phyloP scores from a whole-genome alignment of 2,113 vertebrate species.

The Entomyzon cyanotis region DNA sequence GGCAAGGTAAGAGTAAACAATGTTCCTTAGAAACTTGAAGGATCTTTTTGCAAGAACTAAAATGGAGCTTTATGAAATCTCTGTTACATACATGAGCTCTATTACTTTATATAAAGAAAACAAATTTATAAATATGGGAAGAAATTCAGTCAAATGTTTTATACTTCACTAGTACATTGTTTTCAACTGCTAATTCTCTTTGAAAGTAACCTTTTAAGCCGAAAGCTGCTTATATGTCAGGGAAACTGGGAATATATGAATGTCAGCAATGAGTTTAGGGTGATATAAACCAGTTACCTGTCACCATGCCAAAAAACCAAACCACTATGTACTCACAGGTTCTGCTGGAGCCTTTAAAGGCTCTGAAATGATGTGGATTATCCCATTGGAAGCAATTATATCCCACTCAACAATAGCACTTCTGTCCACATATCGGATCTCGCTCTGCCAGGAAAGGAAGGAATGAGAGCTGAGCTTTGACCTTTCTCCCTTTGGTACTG shows the following conservation, averaged over 20 bases:
- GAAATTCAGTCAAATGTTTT: background rate
- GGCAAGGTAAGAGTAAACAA: too few relatives aligned
- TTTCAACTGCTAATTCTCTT: background rate
- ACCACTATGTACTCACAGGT: conserved; percentile 67
- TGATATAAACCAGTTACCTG: background rate
- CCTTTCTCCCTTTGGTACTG: background rate
- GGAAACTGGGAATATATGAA: background rate
- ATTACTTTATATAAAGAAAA: background rate
- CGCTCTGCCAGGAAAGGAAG: conserved; percentile 35
- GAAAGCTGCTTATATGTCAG: background rate
- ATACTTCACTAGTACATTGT: background rate
- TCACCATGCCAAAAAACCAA: background rate
- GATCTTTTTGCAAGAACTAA: background rate
- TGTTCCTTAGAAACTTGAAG: background rate
- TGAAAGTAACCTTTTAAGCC: background rate
- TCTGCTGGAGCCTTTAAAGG: conserved; percentile 83
- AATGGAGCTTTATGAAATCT: background rate
- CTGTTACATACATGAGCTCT: background rate
- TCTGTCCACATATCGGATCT: conserved; percentile 82
- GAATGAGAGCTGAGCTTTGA: background rate
- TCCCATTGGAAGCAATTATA: conserved; percentile 87
- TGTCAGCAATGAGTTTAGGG: background rate
- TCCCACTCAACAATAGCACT: conserved; percentile 83
- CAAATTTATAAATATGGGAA: background rate
- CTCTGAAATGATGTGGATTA: conserved; percentile 88